A percentile compares a stretch with the other conserved stretches of the same genome.
Conservation (phyloP, 2,888 invertebrate genomes). For the Erebia ligea region DNA sequence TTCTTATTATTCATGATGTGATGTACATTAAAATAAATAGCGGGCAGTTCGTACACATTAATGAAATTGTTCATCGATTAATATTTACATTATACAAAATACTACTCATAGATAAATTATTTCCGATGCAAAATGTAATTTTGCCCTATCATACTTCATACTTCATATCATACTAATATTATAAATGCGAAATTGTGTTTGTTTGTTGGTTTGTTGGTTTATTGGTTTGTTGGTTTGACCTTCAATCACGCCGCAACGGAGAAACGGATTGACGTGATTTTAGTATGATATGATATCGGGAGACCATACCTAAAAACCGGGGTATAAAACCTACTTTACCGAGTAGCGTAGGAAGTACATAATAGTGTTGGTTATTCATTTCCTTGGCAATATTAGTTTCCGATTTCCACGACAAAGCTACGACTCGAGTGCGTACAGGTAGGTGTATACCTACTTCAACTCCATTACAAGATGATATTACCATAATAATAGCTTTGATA, state of each 20-base stretch:
- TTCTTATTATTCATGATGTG: not conserved
- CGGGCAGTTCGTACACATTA: conserved; percentile 2
- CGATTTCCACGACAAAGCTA: conserved; percentile 23
- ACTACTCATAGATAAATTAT: not conserved
- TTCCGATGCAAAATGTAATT: not conserved
- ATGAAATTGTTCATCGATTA: not conserved
- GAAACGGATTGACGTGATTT: too few species aligned
- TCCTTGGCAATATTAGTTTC: conserved; percentile 32
- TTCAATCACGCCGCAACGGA: too few species aligned
- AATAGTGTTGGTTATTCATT: conserved; percentile 31
- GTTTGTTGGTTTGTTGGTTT: too few species aligned
- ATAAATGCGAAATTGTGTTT: too few species aligned
- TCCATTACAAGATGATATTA: too few species aligned
- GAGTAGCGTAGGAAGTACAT: conserved; percentile 11
- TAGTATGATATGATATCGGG: too few species aligned
- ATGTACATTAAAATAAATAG: not conserved
- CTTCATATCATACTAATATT: too few species aligned
- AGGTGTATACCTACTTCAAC: not conserved
- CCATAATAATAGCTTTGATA: too few species aligned
- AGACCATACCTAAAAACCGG: too few species aligned
- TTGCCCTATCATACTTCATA: not conserved
- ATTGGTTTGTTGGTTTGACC: too few species aligned
- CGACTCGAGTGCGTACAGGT: too few species aligned
- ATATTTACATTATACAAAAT: conserved; percentile 3
- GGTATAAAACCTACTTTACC: conserved; percentile 5